These are phyloP conservation scores for Vanessa tameamea DNA, from an alignment of 1,140 invertebrate genomes.

Conservation along the genomic window DNA sequence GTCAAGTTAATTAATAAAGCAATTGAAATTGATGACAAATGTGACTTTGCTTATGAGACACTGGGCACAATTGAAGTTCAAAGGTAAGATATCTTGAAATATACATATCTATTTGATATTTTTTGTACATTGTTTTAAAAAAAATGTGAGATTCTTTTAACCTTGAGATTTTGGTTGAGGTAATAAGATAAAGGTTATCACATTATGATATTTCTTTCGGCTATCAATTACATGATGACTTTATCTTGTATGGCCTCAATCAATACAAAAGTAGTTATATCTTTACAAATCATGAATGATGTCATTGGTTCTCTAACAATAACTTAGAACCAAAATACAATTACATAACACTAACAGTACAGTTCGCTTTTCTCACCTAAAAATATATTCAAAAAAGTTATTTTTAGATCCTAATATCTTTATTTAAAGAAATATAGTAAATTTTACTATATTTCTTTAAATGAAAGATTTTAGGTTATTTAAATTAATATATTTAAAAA, in stretches of 20 bases:
- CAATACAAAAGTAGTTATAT: not conserved
- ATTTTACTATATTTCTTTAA: too few relatives aligned
- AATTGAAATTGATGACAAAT: constrained; percentile 93
- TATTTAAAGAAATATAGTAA: too few relatives aligned
- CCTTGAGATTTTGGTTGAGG: constrained; percentile 16
- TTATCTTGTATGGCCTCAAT: constrained; percentile 20
- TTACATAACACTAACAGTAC: not conserved
- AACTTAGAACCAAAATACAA: not conserved
- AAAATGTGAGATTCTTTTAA: not conserved
- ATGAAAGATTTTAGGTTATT: too few relatives aligned
- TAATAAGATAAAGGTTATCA: constrained; percentile 31
- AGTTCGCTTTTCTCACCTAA: too few relatives aligned
- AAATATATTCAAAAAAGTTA: too few relatives aligned
- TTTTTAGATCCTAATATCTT: too few relatives aligned
- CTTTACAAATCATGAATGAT: not conserved
- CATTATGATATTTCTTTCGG: constrained; percentile 9
- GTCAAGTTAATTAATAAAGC: constrained; percentile 90
- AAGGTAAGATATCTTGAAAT: constrained; percentile 82
- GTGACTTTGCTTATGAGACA: constrained; percentile 97
- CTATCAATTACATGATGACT: constrained; percentile 17
- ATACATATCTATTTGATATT: not conserved
- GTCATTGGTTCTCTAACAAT: not conserved
- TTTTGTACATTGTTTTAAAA: not conserved
- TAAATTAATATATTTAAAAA: too few relatives aligned
- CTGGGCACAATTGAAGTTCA: constrained; percentile 96